These are phyloP conservation scores for Tor tambroides DNA, from an alignment of 2,113 vertebrate species.

Conservation along the genomic window DNA sequence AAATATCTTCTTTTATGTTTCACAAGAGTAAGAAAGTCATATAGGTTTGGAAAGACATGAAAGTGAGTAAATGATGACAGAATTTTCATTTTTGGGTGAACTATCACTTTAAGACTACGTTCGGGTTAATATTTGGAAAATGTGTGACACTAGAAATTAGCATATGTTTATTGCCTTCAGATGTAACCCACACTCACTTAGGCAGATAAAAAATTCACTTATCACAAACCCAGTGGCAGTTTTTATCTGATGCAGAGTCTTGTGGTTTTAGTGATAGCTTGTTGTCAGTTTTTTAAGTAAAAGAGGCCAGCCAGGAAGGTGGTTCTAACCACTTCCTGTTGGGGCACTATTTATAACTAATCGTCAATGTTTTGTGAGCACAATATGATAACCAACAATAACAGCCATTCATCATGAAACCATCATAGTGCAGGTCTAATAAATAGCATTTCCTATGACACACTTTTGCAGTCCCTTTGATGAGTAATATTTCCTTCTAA, in stretches of 20 bases:
- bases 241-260: constrained; percentile 6
- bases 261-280: neutral
- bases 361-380: neutral
- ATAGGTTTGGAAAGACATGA: neutral
- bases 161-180: neutral
- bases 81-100: neutral
- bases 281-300: neutral
- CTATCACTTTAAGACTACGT: neutral
- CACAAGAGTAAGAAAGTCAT: neutral
- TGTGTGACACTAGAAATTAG: neutral
- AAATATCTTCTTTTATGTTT: neutral
- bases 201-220: neutral
- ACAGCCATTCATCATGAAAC: neutral
- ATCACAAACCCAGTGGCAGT: neutral
- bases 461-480: neutral
- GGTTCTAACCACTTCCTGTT: constrained; percentile 34
- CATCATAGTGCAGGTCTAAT: neutral
- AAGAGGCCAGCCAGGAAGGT: neutral
- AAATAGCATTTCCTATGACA: constrained; percentile 5
- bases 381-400: neutral
- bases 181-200: neutral
- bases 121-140: neutral
- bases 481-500: neutral
- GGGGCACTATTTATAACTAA: neutral
- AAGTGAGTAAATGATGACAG: neutral